Evolutionary conservation across 2,113 vertebrate genomes (phyloP), one percentile per base, ranked within the genome.

Genomic region (Thalassoma bifasciatum): DNA sequence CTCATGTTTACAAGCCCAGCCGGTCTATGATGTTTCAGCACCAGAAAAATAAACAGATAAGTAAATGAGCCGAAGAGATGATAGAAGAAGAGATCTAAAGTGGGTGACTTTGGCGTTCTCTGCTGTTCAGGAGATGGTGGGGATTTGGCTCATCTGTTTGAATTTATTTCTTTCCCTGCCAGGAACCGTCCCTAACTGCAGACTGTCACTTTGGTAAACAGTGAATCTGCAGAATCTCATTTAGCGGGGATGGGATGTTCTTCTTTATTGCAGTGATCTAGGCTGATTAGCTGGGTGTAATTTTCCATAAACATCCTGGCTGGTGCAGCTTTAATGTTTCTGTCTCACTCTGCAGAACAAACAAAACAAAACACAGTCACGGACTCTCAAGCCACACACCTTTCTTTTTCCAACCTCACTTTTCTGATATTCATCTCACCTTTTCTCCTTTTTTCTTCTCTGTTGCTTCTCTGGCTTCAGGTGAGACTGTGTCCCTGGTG

Each of bases 401-500:
- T n/a, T 34, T 12, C 14, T n/a, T 59, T 34, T 66, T 30, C 6
- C 30, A 30, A 1, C 47, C 57, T 10, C 13, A 2, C 34, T 11
- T 21, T 37, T 19, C 37, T 1, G 53, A 4, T 61, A 37, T 56
- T 11, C 23, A 21, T 58, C 16, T 67, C 17, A 0, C 36, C 17
- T 23, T 10, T 16, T 1, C 0, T 22, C 24, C 34, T 21, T 42
- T 13, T 58, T 10, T 52, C 21, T 51, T 26, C 52, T 57, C 36
- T 70, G 16, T 46, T 50, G 0, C 22, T 37, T 16, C 14, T 42
- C 46, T 21, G 58, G 37, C 53, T 19, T 36, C 72, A 98, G 97
- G 97, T 89, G 97, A 99, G 86, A 99, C 97, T 0, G 97, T 98
- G 66, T 98, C 97, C 0, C 93, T 99, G 83, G 94, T 98, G 93